phyloP scores from a whole-genome alignment of 2,113 vertebrate genomes.

The Zootoca vivipara region DNA sequence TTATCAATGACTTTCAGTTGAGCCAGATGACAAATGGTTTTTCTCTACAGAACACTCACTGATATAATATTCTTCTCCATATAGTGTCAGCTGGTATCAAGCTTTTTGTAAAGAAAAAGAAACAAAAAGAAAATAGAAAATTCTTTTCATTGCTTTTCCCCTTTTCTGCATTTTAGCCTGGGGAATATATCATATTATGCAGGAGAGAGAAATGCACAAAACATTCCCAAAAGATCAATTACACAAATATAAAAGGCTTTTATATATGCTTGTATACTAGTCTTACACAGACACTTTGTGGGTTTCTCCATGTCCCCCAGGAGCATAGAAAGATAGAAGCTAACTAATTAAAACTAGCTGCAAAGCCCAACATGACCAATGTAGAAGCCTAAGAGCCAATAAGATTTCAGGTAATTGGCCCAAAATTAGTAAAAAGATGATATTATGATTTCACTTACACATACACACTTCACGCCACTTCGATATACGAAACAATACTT shows the following conservation, averaged over 20 bases:
- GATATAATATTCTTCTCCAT: background rate
- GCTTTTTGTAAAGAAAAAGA: background rate
- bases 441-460: background rate
- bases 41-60: background rate
- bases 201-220: background rate
- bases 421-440: background rate
- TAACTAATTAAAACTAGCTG: background rate
- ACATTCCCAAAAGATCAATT: constrained; percentile 1
- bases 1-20: constrained; percentile 4
- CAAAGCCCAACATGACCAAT: too few species aligned
- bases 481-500: background rate
- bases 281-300: background rate
- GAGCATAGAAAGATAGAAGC: background rate
- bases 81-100: background rate
- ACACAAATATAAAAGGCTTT: constrained; percentile 16
- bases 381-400: too few species aligned
- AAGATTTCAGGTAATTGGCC: too few species aligned
- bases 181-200: background rate
- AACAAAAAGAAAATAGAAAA: too few species aligned
- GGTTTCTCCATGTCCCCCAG: background rate
- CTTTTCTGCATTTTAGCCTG: constrained; percentile 6
- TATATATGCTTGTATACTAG: background rate
- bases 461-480: background rate
- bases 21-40: background rate
- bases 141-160: background rate